phyloP scores from a whole-genome alignment of 2,888 invertebrate species.

The Morinoia aosen region DNA sequence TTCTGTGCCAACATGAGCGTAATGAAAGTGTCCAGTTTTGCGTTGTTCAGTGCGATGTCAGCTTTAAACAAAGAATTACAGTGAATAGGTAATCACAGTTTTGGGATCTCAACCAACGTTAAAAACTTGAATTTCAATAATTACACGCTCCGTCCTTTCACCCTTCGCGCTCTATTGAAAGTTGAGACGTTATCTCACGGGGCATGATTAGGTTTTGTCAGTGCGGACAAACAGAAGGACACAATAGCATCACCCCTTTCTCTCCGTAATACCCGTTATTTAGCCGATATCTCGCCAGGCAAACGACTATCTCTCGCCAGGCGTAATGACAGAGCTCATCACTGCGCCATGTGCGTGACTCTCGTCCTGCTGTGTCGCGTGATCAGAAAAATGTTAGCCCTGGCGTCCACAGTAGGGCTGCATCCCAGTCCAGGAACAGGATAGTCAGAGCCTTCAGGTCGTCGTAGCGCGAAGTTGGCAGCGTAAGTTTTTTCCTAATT shows the following conservation, averaged over 20 bases:
- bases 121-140: neutral
- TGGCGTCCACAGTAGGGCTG: neutral
- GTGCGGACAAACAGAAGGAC: neutral
- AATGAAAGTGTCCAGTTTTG: too few species aligned
- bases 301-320: neutral
- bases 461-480: too few species aligned
- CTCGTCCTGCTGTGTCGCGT: neutral
- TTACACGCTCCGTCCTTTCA: neutral
- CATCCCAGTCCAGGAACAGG: too few species aligned
- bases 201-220: neutral
- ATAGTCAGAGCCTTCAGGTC: too few species aligned
- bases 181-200: neutral
- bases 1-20: too few species aligned
- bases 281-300: neutral
- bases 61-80: neutral
- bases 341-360: neutral
- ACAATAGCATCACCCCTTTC: conserved; percentile 8
- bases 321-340: neutral
- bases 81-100: neutral
- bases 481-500: too few species aligned
- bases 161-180: neutral
- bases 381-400: neutral
- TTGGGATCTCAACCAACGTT: neutral
- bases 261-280: neutral
- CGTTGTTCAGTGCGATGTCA: neutral